Evolutionary conservation across 2,888 invertebrate species (phyloP), one percentile per base, ranked within the genome.

Genomic region (Subacronicta megacephala): DNA sequence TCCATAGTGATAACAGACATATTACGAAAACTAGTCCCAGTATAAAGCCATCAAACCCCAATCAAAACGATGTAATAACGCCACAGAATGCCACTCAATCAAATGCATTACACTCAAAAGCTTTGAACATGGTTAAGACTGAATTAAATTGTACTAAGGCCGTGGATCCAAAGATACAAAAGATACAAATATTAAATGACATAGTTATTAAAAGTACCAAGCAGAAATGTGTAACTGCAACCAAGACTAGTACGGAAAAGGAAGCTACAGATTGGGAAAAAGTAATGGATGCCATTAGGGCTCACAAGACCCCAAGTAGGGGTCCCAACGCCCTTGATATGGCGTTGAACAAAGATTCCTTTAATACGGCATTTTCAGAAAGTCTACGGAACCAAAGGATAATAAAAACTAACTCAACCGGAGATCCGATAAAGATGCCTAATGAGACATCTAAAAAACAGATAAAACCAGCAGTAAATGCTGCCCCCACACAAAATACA

Each of bases 301-400:
- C 90, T 50, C 90, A 89, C 37, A 93, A 90, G 65, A 93, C 94
- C 3, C 91, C 91, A 1, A 83, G 80, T 35, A 82, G 91, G 62
- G 90, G 89, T 0, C 89, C 88, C 0, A 89, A 87, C 51, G 90
- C 90, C 1, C 77, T 90, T 3, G 88, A 90, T 43, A 79, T 91
- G 63, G 80, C 83, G 13, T 71, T 91, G 17, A 88, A 87, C 31
- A 90, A 84, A 68, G 83, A 81, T 50, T 71, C 79, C 0, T 82
- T 81, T 60, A 75, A 78, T 51, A 78, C 56, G 60, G 17, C 72
- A 10, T 64, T 72, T 59, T 62, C 75, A 38, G 77, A 82, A 2
- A 78, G 67, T 44, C 56, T 80, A 38, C 69, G 71, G 13, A 79
- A 76, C 45, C 76, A 76, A 35, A 70, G 75, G 50, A 65, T 76